These are phyloP conservation scores for Cataglyphis hispanica DNA, from an alignment of 1,140 invertebrate species.

Conservation along the genomic window DNA sequence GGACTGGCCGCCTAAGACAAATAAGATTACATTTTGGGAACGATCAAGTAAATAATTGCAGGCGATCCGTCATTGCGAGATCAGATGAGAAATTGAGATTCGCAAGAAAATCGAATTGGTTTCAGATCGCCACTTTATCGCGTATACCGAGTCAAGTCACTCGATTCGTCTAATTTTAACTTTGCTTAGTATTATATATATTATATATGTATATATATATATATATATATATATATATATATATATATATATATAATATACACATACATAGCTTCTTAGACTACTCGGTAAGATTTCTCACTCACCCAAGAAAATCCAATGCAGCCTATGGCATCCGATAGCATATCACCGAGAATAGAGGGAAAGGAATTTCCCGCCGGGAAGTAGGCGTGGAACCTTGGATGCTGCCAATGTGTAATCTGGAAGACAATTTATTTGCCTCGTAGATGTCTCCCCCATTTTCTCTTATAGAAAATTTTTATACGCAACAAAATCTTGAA, in stretches of 20 bases:
- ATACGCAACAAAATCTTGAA: not conserved
- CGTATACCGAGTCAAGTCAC: slow-evolving; percentile 2
- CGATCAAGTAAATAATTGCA: slow-evolving; percentile 50
- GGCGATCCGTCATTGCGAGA: slow-evolving; percentile 50
- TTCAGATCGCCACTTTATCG: not conserved
- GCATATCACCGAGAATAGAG: slow-evolving; percentile 99
- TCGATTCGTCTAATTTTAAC: slow-evolving; percentile 27
- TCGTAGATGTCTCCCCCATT: not conserved
- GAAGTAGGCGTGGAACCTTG: slow-evolving; percentile 99
- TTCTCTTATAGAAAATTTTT: not conserved
- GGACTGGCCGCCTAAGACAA: slow-evolving; percentile 96
- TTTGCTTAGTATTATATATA: slow-evolving; percentile 14
- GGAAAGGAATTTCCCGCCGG: slow-evolving; percentile 99
- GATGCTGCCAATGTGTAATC: slow-evolving; percentile 99
- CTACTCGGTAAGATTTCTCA: not conserved
- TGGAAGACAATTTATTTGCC: slow-evolving; percentile 79
- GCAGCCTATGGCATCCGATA: slow-evolving; percentile 97
- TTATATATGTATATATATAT: not conserved
- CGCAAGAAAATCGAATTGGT: not conserved
- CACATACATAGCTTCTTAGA: slow-evolving; percentile 10
- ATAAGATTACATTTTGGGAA: slow-evolving; percentile 38
- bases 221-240: slow-evolving; percentile 6
- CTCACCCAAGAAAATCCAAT: slow-evolving; percentile 99
- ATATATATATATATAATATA: not conserved
- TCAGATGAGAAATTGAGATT: not conserved